Evolutionary conservation across 2,113 vertebrate species (phyloP).

Genomic region (Triplophysa rosa): DNA sequence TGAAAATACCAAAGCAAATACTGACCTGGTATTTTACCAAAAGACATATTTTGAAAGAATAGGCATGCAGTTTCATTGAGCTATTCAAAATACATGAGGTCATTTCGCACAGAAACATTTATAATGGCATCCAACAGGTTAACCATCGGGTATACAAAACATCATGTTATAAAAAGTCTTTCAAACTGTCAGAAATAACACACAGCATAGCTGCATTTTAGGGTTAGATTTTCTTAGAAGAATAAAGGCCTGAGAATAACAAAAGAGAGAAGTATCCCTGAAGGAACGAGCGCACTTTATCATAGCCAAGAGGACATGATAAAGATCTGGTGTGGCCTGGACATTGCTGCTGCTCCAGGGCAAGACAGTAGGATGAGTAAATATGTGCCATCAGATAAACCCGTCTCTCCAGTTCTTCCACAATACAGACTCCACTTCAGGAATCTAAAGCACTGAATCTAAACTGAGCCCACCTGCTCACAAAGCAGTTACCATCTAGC

Average conservation of each 20-base stretch:
- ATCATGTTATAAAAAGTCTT: slow-evolving; percentile 12
- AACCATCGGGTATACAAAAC: neutral
- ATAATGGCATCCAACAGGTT: neutral
- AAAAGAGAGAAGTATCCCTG: slow-evolving; percentile 46
- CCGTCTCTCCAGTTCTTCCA: slow-evolving; percentile 43
- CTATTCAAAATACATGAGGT: neutral
- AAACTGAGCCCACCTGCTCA: slow-evolving; percentile 5
- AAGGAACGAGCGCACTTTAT: slow-evolving; percentile 24
- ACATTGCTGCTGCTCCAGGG: slow-evolving; percentile 50
- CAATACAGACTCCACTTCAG: slow-evolving; percentile 22
- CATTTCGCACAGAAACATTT: neutral
- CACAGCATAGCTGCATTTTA: slow-evolving; percentile 4
- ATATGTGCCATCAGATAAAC: slow-evolving; percentile 55
- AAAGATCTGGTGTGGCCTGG: slow-evolving; percentile 52
- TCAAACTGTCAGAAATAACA: slow-evolving; percentile 28
- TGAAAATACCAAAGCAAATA: neutral
- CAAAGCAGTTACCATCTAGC: neutral
- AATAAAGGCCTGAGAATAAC: slow-evolving; percentile 40
- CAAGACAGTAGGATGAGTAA: slow-evolving; percentile 43
- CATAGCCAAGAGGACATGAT: slow-evolving; percentile 48
- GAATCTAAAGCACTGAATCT: slow-evolving; percentile 14
- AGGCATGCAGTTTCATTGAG: neutral
- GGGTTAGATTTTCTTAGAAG: slow-evolving; percentile 13
- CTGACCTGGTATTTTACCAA: neutral
- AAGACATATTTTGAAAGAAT: no score